Base-by-base conservation (phyloP, 2,888 invertebrate genomes). In the Amblyjoppa proteus region DNA sequence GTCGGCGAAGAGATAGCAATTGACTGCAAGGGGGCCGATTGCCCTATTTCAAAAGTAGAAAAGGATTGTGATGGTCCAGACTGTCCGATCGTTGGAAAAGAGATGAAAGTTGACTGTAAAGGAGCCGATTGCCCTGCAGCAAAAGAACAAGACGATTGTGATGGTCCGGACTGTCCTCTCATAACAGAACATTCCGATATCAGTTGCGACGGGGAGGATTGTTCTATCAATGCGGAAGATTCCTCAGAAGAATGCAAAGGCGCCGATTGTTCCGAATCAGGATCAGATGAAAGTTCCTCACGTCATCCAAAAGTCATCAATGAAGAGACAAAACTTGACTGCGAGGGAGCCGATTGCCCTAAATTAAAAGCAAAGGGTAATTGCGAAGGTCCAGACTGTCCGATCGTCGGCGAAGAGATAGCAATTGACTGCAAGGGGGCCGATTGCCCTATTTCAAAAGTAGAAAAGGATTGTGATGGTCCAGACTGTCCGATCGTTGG, bases 311-410 rank as follows among this genome's bases (percentile, higher is more conserved):
- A 34, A 34, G 5, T 9, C n/a, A 5, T 51, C 0, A 3, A 9
- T 2, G 11, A 3, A 51, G 34, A n/a, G 20, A 34, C 5, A 16
- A 53, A 9, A 45, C n/a, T 13, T n/a, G 45, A 56, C 56, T 80
- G 73, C 31, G 7, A 56, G 5, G 80, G 66, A n/a, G 13, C 9
- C 0, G 71, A 80, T 53, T 80, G 79, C 28, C 3, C 64, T 3
- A 0, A 28, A 0, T 9, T 49, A n/a, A 7, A 25, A 31, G 31
- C 2, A 34, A 25, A 53, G 20, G 51, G 16, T 0, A n/a, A n/a
- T 34, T 82, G 75, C 53, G n/a, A 28, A 34, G 81, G 82, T 20
- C 16, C 58, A 0, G 56, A 76, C 9, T 85, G 84, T 34, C 11
- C 61, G 4, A 13, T 31, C 28, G 58, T 25, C 5, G 56, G 61